Conservation (phyloP, 2,113 vertebrate genomes). For the Daphoenositta chrysoptera region DNA sequence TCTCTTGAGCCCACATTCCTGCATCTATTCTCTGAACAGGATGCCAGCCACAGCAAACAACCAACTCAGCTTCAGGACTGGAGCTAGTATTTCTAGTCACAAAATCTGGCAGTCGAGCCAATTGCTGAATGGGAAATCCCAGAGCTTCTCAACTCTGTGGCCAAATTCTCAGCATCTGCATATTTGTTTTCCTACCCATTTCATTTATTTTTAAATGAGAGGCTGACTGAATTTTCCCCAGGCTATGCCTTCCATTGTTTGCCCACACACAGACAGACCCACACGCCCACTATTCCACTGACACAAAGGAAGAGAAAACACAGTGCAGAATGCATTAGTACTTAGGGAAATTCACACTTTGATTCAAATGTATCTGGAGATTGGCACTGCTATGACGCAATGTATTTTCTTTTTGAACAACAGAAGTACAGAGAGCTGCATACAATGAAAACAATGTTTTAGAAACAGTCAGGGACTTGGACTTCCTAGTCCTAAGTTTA, state of each 20-base stretch:
- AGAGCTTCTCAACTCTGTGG: background rate
- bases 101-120: background rate
- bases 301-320: background rate
- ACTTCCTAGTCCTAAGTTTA: background rate
- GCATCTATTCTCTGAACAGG: background rate
- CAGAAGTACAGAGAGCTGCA: background rate
- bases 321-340: background rate
- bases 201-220: conserved; percentile 53
- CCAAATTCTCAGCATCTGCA: conserved; percentile 29
- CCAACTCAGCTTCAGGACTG: background rate
- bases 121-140: conserved; percentile 19
- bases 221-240: background rate
- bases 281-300: background rate
- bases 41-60: conserved; percentile 23
- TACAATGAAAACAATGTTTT: background rate
- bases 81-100: background rate
- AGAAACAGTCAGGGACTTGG: background rate
- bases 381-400: background rate
- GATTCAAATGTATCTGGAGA: background rate
- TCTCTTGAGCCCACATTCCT: conserved; percentile 34
- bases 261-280: background rate
- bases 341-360: background rate
- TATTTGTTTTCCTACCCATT: conserved; percentile 55
- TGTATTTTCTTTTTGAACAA: background rate
- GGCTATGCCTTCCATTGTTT: conserved; percentile 1